Percentiles rank a stretch among this genome's conserved stretches.
Conservation (phyloP, 2,113 vertebrate species). For the Gymnarchus niloticus region DNA sequence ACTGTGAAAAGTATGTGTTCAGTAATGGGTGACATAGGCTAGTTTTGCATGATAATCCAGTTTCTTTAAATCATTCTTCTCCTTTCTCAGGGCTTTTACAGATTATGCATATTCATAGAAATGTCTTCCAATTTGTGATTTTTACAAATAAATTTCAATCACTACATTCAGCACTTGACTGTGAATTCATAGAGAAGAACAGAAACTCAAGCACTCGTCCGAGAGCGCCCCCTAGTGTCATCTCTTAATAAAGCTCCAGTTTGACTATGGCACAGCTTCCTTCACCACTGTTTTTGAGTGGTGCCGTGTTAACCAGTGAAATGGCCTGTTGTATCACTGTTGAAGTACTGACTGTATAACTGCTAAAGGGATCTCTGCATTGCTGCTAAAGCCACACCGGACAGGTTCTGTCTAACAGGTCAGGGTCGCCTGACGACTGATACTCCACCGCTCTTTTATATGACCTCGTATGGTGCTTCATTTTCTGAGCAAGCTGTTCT, state of each 20-base stretch:
- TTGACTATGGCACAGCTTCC: neutral
- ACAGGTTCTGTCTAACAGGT: slow-evolving; percentile 75
- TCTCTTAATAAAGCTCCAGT: neutral
- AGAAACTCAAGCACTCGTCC: neutral
- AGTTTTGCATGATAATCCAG: slow-evolving; percentile 81
- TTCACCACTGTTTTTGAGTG: slow-evolving; percentile 36
- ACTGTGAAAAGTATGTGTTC: slow-evolving; percentile 76
- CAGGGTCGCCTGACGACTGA: slow-evolving; percentile 73
- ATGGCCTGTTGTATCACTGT: slow-evolving; percentile 13
- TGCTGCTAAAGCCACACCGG: slow-evolving; percentile 75
- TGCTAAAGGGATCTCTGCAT: slow-evolving; percentile 76
- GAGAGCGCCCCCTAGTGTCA: neutral
- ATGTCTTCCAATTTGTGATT: slow-evolving; percentile 12
- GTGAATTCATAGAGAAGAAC: slow-evolving; percentile 54
- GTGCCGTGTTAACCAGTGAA: slow-evolving; percentile 13
- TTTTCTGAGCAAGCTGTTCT: slow-evolving; percentile 73
- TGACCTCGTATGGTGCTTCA: slow-evolving; percentile 72
- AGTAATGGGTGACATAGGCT: slow-evolving; percentile 78
- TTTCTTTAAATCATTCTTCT: slow-evolving; percentile 54
- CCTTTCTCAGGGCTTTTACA: slow-evolving; percentile 82
- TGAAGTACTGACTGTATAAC: slow-evolving; percentile 63
- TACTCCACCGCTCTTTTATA: slow-evolving; percentile 67
- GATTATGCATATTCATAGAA: slow-evolving; percentile 56
- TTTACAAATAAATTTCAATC: slow-evolving; percentile 61
- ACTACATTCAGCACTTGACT: slow-evolving; percentile 77